Evolutionary conservation across 2,888 invertebrate genomes (phyloP).

Genomic region (Spialia ferax): DNA sequence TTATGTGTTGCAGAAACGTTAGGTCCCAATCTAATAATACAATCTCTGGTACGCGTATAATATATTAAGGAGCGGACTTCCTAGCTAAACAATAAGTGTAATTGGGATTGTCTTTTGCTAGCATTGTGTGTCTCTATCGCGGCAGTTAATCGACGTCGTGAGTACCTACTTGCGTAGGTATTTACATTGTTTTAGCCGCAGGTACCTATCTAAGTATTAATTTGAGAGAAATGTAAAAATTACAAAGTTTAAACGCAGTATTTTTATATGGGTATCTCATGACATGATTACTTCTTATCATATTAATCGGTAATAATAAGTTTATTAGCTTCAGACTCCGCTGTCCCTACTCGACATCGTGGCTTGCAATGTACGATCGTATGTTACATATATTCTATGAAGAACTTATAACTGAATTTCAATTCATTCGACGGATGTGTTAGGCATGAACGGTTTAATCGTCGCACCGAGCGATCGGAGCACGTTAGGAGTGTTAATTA

Average conservation of each 20-base stretch:
- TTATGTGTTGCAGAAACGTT: background rate
- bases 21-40: background rate
- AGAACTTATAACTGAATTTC: background rate
- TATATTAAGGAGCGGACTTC: slow-evolving; percentile 19
- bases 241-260: too few relatives aligned
- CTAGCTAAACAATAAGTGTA: slow-evolving; percentile 45
- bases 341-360: too few relatives aligned
- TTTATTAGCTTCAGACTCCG: too few relatives aligned
- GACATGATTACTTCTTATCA: too few relatives aligned
- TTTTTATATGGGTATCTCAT: too few relatives aligned
- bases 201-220: slow-evolving; percentile 35
- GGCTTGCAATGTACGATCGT: background rate
- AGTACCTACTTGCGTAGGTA: slow-evolving; percentile 32
- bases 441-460: slow-evolving; percentile 21
- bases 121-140: slow-evolving; percentile 45
- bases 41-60: background rate
- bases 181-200: slow-evolving; percentile 51
- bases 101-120: slow-evolving; percentile 50
- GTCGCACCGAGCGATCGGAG: slow-evolving; percentile 43
- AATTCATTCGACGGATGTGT: slow-evolving; percentile 33
- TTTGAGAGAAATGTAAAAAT: too few relatives aligned
- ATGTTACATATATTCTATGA: background rate
- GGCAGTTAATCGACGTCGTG: slow-evolving; percentile 41
- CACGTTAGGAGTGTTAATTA: slow-evolving; percentile 66
- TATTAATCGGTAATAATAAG: too few relatives aligned